Conservation (phyloP, 2,888 invertebrate species). For the Pollenia labialis region DNA sequence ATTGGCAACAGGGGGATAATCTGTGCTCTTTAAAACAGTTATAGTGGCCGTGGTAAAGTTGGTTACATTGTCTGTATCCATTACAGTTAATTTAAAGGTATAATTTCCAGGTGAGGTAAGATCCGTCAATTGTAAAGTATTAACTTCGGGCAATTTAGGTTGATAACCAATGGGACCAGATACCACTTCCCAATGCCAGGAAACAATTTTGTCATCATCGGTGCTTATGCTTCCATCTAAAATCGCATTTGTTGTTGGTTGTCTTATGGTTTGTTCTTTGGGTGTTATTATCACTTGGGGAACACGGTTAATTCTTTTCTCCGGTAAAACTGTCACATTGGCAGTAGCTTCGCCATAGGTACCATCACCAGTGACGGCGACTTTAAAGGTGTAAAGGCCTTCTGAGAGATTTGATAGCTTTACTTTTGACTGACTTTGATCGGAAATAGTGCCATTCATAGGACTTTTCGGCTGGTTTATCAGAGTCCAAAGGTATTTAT, state of each 20-base stretch:
- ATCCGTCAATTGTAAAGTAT: slow-evolving; percentile 93
- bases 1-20: slow-evolving; percentile 98
- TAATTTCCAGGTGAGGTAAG: slow-evolving; percentile 94
- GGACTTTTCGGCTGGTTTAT: slow-evolving; percentile 93
- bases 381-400: slow-evolving; percentile 95
- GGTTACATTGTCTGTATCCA: slow-evolving; percentile 94
- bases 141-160: slow-evolving; percentile 90
- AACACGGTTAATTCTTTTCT: slow-evolving; percentile 91
- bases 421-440: slow-evolving; percentile 93
- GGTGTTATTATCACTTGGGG: slow-evolving; percentile 95
- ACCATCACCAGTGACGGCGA: slow-evolving; percentile 90
- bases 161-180: slow-evolving; percentile 94
- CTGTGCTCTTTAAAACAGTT: slow-evolving; percentile 94
- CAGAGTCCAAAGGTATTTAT: slow-evolving; percentile 95
- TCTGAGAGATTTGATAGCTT: slow-evolving; percentile 93
- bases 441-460: slow-evolving; percentile 90
- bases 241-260: slow-evolving; percentile 95
- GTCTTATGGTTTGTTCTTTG: slow-evolving; percentile 92
- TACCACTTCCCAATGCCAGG: slow-evolving; percentile 96
- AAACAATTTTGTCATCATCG: slow-evolving; percentile 93
- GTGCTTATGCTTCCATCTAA: slow-evolving; percentile 93
- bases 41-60: slow-evolving; percentile 95
- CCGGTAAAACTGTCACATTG: slow-evolving; percentile 95
- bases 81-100: slow-evolving; percentile 94
- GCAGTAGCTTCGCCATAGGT: slow-evolving; percentile 93